Base-by-base conservation (phyloP, 2,888 invertebrate species). In the Callimorpha dominula region DNA sequence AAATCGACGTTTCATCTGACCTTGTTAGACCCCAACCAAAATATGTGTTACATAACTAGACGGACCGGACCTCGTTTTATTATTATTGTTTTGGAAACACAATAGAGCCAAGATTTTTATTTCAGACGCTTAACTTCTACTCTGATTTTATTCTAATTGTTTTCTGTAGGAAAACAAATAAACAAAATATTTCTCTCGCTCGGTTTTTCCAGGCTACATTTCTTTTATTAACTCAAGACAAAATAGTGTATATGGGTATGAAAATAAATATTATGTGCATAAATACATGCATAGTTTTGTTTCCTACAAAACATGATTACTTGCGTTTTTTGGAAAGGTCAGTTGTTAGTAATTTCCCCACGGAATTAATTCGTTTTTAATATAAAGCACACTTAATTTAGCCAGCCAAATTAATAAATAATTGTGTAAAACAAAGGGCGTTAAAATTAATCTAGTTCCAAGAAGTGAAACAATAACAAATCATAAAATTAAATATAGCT, bases 1-100 rank as follows among this genome's bases (percentile, higher is more conserved):
- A 81, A 75, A 79, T 77, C 70, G 76, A 77, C 71, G 70, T 69
- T 69, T 71, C 17, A 78, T 71, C 17, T 50, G 17, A 65, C 50
- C 17, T 71, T 70, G 71, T 40, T 20, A 60, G 52, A 52, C 14
- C 72, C 20, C 52, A 8, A 62, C 63, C 68, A 49, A 73, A 82
- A 72, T 63, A 54, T 67, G 66, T 76, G 66, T 76, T 67, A 67
- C 50, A 15, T 63, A 43, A 15, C 63, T 60, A 62, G 60, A 63
- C 31, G 17, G 52, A 66, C 31, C 15, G 8, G 11, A 57, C 0
- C 12, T 57, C 12, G 20, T 57, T 57, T 12, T 20, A 57, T 20
- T 11, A 57, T 20, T 57, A 0, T 20, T 4, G 20, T 57, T 57
- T 57, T 12, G 20, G 57, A 20, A 57, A 57, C 20, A 57, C 57